These are phyloP conservation scores for Drosophila azteca DNA, from an alignment of 1,140 invertebrate species.

Conservation along the genomic window DNA sequence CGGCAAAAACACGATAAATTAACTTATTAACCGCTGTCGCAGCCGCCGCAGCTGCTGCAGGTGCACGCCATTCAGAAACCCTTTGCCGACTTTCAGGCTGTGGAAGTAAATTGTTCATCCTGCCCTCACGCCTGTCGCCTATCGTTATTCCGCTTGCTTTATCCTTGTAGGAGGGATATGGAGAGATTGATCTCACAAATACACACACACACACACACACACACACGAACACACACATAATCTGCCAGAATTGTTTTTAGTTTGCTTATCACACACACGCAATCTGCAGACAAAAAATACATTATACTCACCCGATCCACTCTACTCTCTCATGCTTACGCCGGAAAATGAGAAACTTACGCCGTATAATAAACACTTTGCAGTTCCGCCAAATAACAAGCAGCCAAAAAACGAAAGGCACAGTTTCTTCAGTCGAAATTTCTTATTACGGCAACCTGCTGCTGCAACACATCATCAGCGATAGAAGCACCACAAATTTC, in stretches of 20 bases:
- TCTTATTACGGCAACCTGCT: conserved; percentile 7
- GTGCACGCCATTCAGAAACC: conserved; percentile 1
- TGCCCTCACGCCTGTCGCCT: not conserved
- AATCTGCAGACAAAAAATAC: not conserved
- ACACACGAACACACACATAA: not conserved
- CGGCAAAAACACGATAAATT: conserved; percentile 41
- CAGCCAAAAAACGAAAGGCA: conserved; percentile 27
- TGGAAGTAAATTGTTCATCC: conserved; percentile 18
- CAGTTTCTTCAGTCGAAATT: conserved; percentile 19
- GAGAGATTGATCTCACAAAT: not conserved
- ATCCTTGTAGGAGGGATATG: too few species aligned
- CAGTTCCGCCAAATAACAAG: conserved; percentile 54
- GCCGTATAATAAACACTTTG: conserved; percentile 60
- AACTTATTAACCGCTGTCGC: conserved; percentile 31
- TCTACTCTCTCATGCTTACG: conserved; percentile 21
- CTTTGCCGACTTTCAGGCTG: conserved; percentile 58
- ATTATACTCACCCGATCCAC: too few species aligned
- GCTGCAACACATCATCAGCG: conserved; percentile 26
- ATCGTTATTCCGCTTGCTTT: not conserved
- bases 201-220: not conserved
- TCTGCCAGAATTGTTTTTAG: not conserved
- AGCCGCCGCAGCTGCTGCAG: not conserved
- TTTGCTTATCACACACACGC: not conserved
- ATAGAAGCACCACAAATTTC: conserved; percentile 12
- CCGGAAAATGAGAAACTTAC: conserved; percentile 58